Conservation (phyloP, 2,888 invertebrate genomes). For the Eurytoma adleriae region DNA sequence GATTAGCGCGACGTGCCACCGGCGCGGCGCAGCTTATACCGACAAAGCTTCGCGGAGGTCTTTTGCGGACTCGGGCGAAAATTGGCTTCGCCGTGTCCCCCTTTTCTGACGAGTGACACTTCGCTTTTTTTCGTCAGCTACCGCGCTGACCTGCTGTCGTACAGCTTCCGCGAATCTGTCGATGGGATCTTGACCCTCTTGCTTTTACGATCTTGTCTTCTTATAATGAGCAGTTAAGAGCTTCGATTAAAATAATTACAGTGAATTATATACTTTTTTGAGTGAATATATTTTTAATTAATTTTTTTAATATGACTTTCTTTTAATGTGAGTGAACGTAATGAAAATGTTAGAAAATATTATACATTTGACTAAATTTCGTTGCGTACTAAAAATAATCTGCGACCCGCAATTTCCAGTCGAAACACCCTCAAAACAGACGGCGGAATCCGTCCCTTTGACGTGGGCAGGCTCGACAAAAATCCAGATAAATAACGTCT, state of each 20-base stretch:
- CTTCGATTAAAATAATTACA: too few relatives aligned
- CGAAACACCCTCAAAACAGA: neutral
- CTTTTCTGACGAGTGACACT: constrained; percentile 8
- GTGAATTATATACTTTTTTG: too few relatives aligned
- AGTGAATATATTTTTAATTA: too few relatives aligned
- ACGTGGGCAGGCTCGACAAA: constrained; percentile 10
- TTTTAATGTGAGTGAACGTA: too few relatives aligned
- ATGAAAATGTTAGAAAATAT: too few relatives aligned
- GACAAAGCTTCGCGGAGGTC: constrained; percentile 20
- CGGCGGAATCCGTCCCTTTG: neutral
- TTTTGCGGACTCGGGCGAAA: constrained; percentile 11
- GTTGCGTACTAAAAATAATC: neutral
- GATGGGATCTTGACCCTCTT: too few relatives aligned
- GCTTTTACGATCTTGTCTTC: too few relatives aligned
- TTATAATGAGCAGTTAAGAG: too few relatives aligned
- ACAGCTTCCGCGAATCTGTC: neutral
- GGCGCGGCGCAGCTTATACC: neutral
- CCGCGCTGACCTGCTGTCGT: neutral
- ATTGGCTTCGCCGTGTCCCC: neutral
- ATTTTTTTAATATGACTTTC: neutral
- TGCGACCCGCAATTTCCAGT: neutral
- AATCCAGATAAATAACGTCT: constrained; percentile 21
- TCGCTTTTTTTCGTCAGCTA: neutral
- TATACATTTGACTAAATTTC: neutral
- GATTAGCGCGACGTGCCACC: neutral